Evolutionary conservation across 1,140 invertebrate species (phyloP), one percentile per base, ranked within the genome.

Genomic region (Spodoptera litura): DNA sequence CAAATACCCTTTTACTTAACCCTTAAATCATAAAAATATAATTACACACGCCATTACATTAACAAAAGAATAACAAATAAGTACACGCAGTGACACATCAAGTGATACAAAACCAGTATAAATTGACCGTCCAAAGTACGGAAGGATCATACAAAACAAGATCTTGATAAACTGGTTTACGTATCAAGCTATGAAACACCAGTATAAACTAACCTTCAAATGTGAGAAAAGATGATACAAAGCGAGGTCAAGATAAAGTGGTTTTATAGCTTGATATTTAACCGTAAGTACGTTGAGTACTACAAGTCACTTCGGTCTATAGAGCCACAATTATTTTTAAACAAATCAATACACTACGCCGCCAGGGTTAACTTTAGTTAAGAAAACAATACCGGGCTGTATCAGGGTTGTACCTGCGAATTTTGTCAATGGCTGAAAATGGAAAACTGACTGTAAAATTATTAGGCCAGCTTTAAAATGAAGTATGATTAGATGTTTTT

Each of bases 301-400:
- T 77, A 13, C 11, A 75, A 52, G 15, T 15, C 55, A 11, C 59
- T n/a, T 9, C 13, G n/a, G 20, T 51, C 35, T 59, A 20, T 66
- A 62, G 59, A 62, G 68, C 74, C 64, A 49, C 73, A 68, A 77
- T 80, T 80, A 80, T 77, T 78, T 80, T 70, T 68, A 52, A 72
- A 80, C 72, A 77, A 77, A 80, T 80, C 79, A 80, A 80, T 80
- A 77, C 49, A 73, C 79, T 44, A 72, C 66, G 59, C 52, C 20
- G 31, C 62, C 59, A 71, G 72, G 72, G 72, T 70, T 70, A 75
- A 70, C 62, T 66, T 77, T 77, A 53, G 74, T 66, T 68, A 77
- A 77, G 74, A 77, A 77, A 77, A 77, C 74, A 77, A 77, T 66
- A 77, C 74, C 11, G 62, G 25, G 44, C 31, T 6, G 9, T 10